Evolutionary conservation across 2,888 invertebrate genomes (phyloP).

Genomic region (Strigamia maritima): DNA sequence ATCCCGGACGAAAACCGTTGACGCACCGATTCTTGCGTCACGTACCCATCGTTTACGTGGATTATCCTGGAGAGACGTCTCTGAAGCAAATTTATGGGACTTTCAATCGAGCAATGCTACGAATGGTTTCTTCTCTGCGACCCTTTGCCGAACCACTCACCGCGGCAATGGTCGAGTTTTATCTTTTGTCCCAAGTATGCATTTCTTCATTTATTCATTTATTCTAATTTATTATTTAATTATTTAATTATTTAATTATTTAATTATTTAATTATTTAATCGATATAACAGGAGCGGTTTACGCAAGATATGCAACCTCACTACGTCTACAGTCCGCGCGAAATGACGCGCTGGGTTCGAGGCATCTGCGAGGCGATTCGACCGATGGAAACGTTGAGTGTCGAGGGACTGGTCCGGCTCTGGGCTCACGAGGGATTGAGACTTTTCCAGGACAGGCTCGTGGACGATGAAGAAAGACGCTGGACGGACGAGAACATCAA

Average conservation of each 20-base stretch:
- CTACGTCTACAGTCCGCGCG: constrained; percentile 97
- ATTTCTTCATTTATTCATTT: too few species aligned
- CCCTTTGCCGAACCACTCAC: constrained; percentile 95
- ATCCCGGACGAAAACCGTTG: constrained; percentile 94
- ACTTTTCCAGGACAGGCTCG: constrained; percentile 82
- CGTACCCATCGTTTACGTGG: constrained; percentile 98
- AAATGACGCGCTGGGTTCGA: constrained; percentile 99
- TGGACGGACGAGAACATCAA: constrained; percentile 99
- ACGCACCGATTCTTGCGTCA: constrained; percentile 78
- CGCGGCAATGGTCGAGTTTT: constrained; percentile 98
- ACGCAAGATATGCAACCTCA: constrained; percentile 99
- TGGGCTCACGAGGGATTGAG: constrained; percentile 99
- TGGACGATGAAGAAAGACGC: constrained; percentile 86
- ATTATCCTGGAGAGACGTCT: constrained; percentile 97
- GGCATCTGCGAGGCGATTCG: constrained; percentile 98
- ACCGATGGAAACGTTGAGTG: constrained; percentile 83
- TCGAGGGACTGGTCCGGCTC: constrained; percentile 93
- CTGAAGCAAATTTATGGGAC: constrained; percentile 98
- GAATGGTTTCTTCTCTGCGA: constrained; percentile 84
- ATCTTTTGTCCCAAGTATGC: constrained; percentile 80
- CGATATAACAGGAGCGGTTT: constrained; percentile 79
- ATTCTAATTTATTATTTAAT: not conserved
- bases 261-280: constrained; percentile 29
- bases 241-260: constrained; percentile 39
- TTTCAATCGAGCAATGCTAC: constrained; percentile 95